phyloP scores from a whole-genome alignment of 2,113 vertebrate genomes.

The Zosterops japonicus region DNA sequence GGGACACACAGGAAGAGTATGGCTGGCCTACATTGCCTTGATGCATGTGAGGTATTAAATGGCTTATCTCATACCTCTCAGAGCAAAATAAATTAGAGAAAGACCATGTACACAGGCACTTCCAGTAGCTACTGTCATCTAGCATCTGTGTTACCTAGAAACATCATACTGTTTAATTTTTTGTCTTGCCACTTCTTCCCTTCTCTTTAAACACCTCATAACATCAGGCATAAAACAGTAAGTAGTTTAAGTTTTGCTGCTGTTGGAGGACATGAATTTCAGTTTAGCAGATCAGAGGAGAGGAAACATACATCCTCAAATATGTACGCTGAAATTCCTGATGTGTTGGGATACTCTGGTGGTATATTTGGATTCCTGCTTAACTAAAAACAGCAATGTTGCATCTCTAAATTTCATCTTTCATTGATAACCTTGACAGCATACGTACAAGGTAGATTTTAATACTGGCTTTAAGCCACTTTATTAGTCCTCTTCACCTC shows the following conservation, averaged over 20 bases:
- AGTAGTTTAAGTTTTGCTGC: neutral
- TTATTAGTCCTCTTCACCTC: neutral
- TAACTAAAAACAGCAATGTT: neutral
- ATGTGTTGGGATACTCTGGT: neutral
- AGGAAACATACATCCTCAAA: neutral
- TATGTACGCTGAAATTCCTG: neutral
- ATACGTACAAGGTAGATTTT: neutral
- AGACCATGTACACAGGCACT: neutral
- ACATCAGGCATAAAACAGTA: neutral
- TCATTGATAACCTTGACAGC: neutral
- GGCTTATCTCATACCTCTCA: neutral
- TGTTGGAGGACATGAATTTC: neutral
- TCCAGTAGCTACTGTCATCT: neutral
- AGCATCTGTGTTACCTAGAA: neutral
- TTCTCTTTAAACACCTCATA: neutral
- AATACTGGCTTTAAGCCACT: neutral
- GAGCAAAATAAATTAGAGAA: neutral
- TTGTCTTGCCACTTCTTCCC: neutral
- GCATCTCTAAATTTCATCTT: neutral
- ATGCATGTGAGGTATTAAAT: neutral
- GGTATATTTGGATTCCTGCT: neutral
- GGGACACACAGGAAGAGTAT: neutral
- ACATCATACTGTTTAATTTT: neutral
- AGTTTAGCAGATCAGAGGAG: neutral
- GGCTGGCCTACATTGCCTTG: neutral